Conservation (phyloP, 1,140 invertebrate genomes). For the Gerris buenoi region DNA sequence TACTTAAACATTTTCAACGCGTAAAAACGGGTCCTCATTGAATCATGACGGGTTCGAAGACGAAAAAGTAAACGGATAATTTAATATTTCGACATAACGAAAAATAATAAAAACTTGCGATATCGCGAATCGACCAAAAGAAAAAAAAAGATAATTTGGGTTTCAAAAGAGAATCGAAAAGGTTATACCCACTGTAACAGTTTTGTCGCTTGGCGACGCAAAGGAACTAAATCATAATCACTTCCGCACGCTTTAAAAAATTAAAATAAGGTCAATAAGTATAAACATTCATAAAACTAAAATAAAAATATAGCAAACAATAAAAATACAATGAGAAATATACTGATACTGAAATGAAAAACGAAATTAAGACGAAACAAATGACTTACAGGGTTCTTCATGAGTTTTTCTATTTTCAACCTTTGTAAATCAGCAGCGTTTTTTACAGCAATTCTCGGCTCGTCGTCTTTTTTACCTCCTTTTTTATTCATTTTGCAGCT, state of each 20-base stretch:
- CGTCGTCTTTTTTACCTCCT: neutral
- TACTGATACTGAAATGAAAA: too few relatives aligned
- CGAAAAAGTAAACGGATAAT: neutral
- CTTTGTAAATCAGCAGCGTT: constrained; percentile 2
- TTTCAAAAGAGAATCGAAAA: neutral
- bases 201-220: neutral
- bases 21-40: neutral
- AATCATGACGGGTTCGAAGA: neutral
- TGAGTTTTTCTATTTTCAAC: neutral
- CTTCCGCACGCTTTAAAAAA: neutral
- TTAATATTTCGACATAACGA: neutral
- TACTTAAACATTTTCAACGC: neutral
- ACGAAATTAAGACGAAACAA: too few relatives aligned
- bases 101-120: neutral
- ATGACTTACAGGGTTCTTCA: neutral
- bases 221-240: neutral
- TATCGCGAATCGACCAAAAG: neutral
- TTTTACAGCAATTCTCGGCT: neutral
- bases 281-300: too few relatives aligned
- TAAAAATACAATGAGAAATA: too few relatives aligned
- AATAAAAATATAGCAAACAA: too few relatives aligned
- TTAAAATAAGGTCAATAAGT: too few relatives aligned
- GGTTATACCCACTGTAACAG: neutral
- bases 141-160: neutral
- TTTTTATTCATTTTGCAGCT: neutral